Base-by-base conservation (phyloP, 2,113 vertebrate genomes). In the Polypterus bichir region DNA sequence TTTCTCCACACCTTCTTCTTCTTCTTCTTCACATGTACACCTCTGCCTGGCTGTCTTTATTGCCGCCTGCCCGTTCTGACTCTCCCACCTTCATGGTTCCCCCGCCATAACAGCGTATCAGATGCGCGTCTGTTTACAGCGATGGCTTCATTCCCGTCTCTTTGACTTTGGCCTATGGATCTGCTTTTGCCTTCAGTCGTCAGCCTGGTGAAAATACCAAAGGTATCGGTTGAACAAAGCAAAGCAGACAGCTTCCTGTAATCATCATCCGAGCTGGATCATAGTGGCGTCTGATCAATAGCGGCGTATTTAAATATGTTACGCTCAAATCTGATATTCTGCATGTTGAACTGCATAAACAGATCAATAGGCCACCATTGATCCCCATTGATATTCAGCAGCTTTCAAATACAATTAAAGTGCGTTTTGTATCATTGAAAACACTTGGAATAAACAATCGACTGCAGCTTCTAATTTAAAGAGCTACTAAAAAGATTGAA, bases 321-420 rank as follows among this genome's bases (percentile, higher is more conserved):
- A 65, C 84, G 76, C 73, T 75, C 71, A 84, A 86, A 89, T 85
- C 82, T 80, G 85, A 88, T 88, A 85, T 84, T 83, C 79, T 76
- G 73, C 79, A 84, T 83, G 78, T 80, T 78, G 87, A 79, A 74
- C 71, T 81, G 79, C 73, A 73, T 79, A 80, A 86, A 88, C 86
- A 89, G 83, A 89, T 90, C 87, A 87, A 88, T 90, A 77, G 65
- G 71, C 74, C 53, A 61, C 77, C 68, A 77, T 82, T 88, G 79
- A 79, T 80, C 78, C 76, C 74, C 80, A 86, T 81, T 83, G 76
- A 77, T 83, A 82, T 82, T 86, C 83, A 86, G 75, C 73, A 81
- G 82, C 85, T 89, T 91, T 87, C 82, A 83, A 86, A 88, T 86
- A 88, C 84, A 89, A 88, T 79, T 91, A 88, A 88, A 83, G 70